Conservation (phyloP, 2,888 invertebrate genomes). For the Hesperia comma region DNA sequence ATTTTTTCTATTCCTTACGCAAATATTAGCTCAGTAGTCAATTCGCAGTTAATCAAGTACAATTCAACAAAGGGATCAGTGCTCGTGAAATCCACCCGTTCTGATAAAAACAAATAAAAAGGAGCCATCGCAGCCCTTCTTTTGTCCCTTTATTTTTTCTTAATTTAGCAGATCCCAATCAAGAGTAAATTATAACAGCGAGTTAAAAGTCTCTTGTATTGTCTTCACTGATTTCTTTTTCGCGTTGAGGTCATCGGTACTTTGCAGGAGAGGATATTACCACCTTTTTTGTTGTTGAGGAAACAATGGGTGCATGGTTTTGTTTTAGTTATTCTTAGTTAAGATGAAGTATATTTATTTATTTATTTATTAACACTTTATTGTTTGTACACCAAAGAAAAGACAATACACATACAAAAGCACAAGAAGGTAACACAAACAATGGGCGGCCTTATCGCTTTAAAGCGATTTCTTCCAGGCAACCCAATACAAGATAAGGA, state of each 20-base stretch:
- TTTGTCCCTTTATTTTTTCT: constrained; percentile 81
- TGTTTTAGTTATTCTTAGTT: too few species aligned
- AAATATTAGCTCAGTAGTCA: constrained; percentile 34
- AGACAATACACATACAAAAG: too few species aligned
- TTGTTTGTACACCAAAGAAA: too few species aligned
- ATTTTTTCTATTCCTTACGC: neutral
- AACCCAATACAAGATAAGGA: too few species aligned
- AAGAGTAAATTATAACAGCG: constrained; percentile 82
- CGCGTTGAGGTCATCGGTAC: constrained; percentile 66
- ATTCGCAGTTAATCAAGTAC: constrained; percentile 49
- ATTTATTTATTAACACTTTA: too few species aligned
- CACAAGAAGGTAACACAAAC: too few species aligned
- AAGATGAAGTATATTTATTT: too few species aligned
- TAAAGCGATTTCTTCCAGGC: too few species aligned
- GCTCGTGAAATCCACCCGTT: constrained; percentile 78
- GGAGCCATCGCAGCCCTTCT: constrained; percentile 63
- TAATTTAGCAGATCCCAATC: constrained; percentile 83
- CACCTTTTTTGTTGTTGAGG: neutral
- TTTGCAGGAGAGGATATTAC: constrained; percentile 58
- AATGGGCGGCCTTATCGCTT: too few species aligned
- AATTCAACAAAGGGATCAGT: constrained; percentile 64
- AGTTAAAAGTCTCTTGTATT: constrained; percentile 78
- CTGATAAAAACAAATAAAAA: constrained; percentile 67
- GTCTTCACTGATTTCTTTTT: constrained; percentile 69
- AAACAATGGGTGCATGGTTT: too few species aligned